phyloP scores from a whole-genome alignment of 2,888 invertebrate species.

The Melinaea menophilus region DNA sequence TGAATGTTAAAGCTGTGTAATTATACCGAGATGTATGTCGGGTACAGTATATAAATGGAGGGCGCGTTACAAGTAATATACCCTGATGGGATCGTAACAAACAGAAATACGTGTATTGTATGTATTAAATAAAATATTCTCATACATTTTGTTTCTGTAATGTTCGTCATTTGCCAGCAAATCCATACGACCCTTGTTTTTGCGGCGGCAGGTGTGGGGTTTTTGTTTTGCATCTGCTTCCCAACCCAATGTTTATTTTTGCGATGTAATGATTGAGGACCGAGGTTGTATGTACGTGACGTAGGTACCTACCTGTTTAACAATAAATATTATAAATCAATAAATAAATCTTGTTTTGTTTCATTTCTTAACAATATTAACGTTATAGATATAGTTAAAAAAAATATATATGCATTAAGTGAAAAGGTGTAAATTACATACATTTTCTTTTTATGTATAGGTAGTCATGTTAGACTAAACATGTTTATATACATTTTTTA shows the following conservation, averaged over 20 bases:
- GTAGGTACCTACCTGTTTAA: not conserved
- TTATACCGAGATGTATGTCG: no score
- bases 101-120: not conserved
- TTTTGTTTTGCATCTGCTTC: constrained; percentile 39
- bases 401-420: not conserved
- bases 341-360: no score
- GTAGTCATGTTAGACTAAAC: no score
- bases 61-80: no score
- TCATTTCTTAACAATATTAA: no score
- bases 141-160: not conserved
- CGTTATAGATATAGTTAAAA: no score
- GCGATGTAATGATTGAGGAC: constrained; percentile 2
- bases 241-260: constrained; percentile 33
- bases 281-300: not conserved
- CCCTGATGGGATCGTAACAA: not conserved
- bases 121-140: not conserved
- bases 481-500: not conserved
- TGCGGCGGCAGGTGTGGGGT: constrained; percentile 42
- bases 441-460: not conserved
- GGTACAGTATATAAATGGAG: no score
- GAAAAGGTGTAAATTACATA: not conserved
- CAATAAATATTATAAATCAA: no score
- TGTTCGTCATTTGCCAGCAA: not conserved
- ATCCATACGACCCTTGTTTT: constrained; percentile 18
- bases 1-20: no score